Evolutionary conservation across 2,113 vertebrate species (phyloP), one percentile per base, ranked within the genome.

Genomic region (Coregonus clupeaformis): DNA sequence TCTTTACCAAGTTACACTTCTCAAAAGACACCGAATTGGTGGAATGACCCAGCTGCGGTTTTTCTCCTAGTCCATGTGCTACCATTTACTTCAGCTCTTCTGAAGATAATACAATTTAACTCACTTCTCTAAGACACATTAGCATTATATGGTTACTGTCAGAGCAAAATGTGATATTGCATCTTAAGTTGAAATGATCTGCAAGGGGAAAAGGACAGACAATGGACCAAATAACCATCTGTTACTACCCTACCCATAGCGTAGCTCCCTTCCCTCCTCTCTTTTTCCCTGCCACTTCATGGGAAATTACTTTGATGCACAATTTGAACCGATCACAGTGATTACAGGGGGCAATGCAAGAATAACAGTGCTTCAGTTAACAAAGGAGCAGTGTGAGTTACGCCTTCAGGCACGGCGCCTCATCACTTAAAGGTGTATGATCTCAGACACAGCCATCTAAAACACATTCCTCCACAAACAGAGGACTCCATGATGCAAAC

Each of bases 321-420:
- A 76, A 69, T 84, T 89, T 81, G 77, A 79, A 90, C 79, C 77
- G 76, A 85, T 88, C 87, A 76, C 82, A 87, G 82, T 78, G 83
- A 83, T 90, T 86, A 80, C 29, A 49, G 82, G 82, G 79, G 80
- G 79, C 73, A 81, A 83, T 80, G 73, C 78, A 73, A 69, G 78
- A 77, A 60, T 42, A 42, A 42, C 36, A 42, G 36, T 80, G 69
- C 71, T 71, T 83, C 79, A 72, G 81, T 85, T 86, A 88, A 88
- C 80, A 85, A 85, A 88, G 79, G 78, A 84, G 82, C 69, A 70
- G 75, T 77, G 76, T 85, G 81, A 86, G 78, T 86, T 80, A 84
- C 88, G 75, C 9, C 80, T 70, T 60, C 66, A 5, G 84, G 85
- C 72, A 71, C 81, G 27, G 29, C 45, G 49, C 72, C 83, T 82